Evolutionary conservation across 37 sponge, comb jelly and placozoan species (phyloP).

Genomic region (Cliona cf. orientalis): DNA sequence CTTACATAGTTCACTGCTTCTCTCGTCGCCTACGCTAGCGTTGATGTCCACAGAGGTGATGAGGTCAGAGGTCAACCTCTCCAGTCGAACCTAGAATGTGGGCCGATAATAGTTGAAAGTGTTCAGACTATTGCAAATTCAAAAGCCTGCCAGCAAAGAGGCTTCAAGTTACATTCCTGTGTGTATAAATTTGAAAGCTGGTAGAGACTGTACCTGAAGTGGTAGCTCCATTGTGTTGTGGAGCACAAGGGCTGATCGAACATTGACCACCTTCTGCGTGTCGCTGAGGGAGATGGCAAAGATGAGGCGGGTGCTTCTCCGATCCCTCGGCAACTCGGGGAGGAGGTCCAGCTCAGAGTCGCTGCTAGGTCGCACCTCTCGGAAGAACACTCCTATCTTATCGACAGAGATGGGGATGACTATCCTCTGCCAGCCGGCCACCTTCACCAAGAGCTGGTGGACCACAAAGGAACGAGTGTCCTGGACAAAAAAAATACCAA

Average conservation of each 20-base stretch:
- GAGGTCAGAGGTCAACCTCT: not conserved
- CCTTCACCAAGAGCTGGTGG: slow-evolving; percentile 87
- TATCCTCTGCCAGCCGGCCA: slow-evolving; percentile 84
- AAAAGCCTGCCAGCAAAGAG: not conserved
- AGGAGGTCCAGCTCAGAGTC: slow-evolving; percentile 19
- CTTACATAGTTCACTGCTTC: not conserved
- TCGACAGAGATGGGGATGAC: slow-evolving; percentile 88
- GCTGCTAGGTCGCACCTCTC: slow-evolving; percentile 48
- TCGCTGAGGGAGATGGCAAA: slow-evolving; percentile 86
- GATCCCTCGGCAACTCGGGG: slow-evolving; percentile 14
- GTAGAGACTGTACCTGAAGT: slow-evolving; percentile 68
- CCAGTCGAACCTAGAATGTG: no score
- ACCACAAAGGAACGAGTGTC: slow-evolving; percentile 62
- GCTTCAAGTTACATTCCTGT: not conserved
- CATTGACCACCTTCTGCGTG: slow-evolving; percentile 85
- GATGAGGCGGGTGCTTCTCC: slow-evolving; percentile 58
- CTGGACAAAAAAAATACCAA: slow-evolving; percentile 24
- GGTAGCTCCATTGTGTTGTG: slow-evolving; percentile 80
- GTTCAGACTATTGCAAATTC: not conserved
- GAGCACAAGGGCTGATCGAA: slow-evolving; percentile 85
- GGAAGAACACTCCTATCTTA: slow-evolving; percentile 92
- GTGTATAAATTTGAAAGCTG: slow-evolving; percentile 8
- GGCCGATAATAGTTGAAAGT: no score
- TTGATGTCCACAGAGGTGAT: not conserved
- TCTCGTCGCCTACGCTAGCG: not conserved